Evolutionary conservation across 2,797 vertebrate species (phyloP), one percentile per base, ranked within the genome.

Genomic region (Pseudomugil gertrudae): DNA sequence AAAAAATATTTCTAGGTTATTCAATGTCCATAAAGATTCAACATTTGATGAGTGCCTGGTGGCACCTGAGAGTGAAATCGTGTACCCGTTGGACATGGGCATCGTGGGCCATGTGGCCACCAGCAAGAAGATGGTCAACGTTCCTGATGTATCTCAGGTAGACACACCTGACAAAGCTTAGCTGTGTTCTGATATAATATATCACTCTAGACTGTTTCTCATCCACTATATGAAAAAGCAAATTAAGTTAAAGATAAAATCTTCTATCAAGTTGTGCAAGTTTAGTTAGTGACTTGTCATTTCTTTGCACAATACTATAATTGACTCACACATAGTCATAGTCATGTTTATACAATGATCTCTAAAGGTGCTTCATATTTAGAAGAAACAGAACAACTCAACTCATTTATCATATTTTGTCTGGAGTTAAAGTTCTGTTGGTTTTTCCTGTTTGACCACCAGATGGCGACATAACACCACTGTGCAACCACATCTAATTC

Each of bases 21-120:
- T 97, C 66, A 95, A 94, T 0, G 93, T 97, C 51, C 78, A 93
- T 61, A 96, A 95, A 79, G 92, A 95, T 21, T 86, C 95, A 0
- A 6, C 14, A 14, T 72, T 94, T 0, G 96, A 97, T 0, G 95
- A 96, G 0, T 96, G 96, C 64, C 90, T 97, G 86, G 95, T 97
- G 78, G 57, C 21, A 1, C 95, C 96, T 0, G 96, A 96, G 72
- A 94, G 93, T 1, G 96, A 97, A 90, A 96, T 97, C 0, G 95
- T 97, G 23, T 97, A 96, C 73, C 96, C 96, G 2, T 60, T 96
- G 90, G 96, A 97, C 54, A 91, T 94, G 72, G 96, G 96, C 61
- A 92, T 97, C 17, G 91, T 97, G 84, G 96, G 96, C 9, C 88
- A 94, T 0, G 94, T 96, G 19, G 95, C 95, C 29, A 92, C 94